A percentile compares a stretch with the other conserved stretches of the same genome.
Conservation (phyloP, 2,888 invertebrate genomes). For the Sesia bembeciformis region DNA sequence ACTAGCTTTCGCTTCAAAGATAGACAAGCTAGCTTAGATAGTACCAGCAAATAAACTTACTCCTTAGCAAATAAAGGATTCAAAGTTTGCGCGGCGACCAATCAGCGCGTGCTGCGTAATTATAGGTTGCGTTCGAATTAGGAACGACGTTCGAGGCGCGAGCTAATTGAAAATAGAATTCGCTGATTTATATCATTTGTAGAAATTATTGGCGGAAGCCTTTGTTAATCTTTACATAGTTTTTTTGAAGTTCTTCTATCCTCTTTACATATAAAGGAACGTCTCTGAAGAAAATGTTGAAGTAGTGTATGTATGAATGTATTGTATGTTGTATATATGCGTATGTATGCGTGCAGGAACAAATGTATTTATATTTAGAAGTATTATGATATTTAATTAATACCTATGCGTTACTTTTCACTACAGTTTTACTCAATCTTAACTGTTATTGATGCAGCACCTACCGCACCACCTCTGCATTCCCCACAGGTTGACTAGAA, state of each 20-base stretch:
- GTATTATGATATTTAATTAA: no score
- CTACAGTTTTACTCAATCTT: no score
- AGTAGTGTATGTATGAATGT: no score
- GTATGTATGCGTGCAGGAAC: no score
- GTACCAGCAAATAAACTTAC: conserved; percentile 36
- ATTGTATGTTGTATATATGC: no score
- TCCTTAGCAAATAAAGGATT: conserved; percentile 37
- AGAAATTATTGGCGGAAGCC: conserved; percentile 24
- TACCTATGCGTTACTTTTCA: no score
- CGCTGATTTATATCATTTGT: conserved; percentile 44
- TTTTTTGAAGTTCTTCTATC: not conserved
- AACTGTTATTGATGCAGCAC: no score
- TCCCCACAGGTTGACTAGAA: no score
- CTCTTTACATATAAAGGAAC: no score
- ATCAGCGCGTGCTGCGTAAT: conserved; percentile 53
- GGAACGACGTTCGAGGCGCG: conserved; percentile 51
- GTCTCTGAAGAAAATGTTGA: no score
- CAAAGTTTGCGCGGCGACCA: conserved; percentile 36
- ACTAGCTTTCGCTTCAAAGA: conserved; percentile 52
- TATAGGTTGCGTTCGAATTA: conserved; percentile 66
- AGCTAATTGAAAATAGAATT: conserved; percentile 64
- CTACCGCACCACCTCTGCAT: no score
- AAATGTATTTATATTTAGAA: no score
- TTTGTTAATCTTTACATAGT: conserved; percentile 22
- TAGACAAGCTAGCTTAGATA: conserved; percentile 36